These are phyloP conservation scores for Sarcophaga bullata DNA, from an alignment of 1,140 invertebrate species.

Conservation along the genomic window DNA sequence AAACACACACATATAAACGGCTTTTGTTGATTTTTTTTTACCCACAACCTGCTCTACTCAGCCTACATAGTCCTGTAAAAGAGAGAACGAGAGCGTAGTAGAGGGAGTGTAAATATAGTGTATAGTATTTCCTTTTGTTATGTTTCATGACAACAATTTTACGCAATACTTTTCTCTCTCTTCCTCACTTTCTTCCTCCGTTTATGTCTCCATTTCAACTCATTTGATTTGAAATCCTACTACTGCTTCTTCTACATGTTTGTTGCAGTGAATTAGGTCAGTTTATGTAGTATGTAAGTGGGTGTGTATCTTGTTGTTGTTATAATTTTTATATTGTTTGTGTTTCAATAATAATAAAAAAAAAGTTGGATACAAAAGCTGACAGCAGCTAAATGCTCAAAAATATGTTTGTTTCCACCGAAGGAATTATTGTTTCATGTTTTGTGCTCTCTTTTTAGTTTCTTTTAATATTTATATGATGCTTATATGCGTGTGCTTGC, in stretches of 20 bases:
- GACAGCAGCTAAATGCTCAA: constrained; percentile 8
- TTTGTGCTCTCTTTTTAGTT: background rate
- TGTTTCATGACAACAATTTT: background rate
- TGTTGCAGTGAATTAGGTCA: background rate
- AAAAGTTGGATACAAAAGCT: background rate
- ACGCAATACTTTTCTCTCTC: background rate
- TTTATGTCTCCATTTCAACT: background rate
- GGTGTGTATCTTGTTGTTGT: background rate
- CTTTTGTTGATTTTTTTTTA: background rate
- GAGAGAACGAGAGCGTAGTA: no score
- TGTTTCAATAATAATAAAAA: background rate
- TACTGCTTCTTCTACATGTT: no score
- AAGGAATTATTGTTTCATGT: background rate
- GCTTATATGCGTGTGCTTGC: no score
- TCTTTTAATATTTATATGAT: no score
- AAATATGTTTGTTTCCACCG: background rate
- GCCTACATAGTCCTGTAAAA: background rate
- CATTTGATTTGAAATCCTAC: no score
- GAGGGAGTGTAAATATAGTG: no score
- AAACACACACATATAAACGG: background rate
- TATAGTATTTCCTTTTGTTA: no score
- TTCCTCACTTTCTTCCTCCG: background rate
- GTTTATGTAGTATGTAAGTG: background rate
- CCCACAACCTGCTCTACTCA: background rate
- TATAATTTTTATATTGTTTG: background rate